These are phyloP conservation scores for Globodera rostochiensis DNA, from an alignment of 1,140 invertebrate genomes.

Conservation along the genomic window DNA sequence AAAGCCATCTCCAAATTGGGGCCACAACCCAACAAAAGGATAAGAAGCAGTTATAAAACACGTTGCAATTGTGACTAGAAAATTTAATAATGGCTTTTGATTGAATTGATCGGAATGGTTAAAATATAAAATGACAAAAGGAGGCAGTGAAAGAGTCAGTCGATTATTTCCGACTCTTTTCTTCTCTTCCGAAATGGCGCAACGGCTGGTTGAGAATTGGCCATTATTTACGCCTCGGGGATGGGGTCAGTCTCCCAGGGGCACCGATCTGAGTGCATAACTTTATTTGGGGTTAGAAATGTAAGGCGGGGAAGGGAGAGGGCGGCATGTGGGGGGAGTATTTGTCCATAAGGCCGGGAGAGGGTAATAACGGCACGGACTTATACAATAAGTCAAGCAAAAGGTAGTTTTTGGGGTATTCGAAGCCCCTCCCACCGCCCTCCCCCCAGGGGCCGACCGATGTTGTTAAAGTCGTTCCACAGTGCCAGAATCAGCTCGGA, in stretches of 20 bases:
- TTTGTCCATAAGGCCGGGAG: too few species aligned
- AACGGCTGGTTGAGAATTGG: neutral
- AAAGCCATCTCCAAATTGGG: too few species aligned
- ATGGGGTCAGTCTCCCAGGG: constrained; percentile 6
- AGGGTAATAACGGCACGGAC: too few species aligned
- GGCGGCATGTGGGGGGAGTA: too few species aligned
- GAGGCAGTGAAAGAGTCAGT: neutral
- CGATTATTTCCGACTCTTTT: neutral
- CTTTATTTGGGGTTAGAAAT: neutral
- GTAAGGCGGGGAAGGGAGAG: neutral
- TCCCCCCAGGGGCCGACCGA: constrained; percentile 45
- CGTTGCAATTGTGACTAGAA: too few species aligned
- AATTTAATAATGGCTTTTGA: neutral
- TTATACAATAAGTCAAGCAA: too few species aligned
- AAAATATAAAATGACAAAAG: neutral
- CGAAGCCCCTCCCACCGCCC: neutral
- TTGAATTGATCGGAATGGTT: neutral
- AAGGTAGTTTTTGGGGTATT: constrained; percentile 9
- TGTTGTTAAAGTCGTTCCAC: constrained; percentile 66
- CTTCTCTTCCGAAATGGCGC: neutral
- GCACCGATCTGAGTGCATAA: neutral
- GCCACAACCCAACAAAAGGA: too few species aligned
- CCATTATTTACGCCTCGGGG: neutral
- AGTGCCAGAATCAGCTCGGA: constrained; percentile 63
- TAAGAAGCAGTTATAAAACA: too few species aligned